These are phyloP conservation scores for Siderastrea radians DNA, from an alignment of 92 coral and sea anemone genomes.

Conservation along the genomic window DNA sequence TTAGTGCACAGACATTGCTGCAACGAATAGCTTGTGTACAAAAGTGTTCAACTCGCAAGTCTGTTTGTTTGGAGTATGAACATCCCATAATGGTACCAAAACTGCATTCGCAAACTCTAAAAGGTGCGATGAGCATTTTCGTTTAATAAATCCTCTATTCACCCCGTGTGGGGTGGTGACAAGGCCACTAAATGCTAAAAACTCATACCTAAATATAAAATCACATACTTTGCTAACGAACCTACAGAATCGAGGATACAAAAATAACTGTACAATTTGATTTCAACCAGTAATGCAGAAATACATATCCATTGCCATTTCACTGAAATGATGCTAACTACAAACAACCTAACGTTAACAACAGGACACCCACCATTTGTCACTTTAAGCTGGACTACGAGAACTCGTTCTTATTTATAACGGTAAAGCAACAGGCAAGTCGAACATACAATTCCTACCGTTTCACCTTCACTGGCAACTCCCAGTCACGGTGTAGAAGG, in stretches of 20 bases:
- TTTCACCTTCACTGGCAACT: too few species aligned
- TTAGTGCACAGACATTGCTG: too few species aligned
- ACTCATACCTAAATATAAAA: neutral
- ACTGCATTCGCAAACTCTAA: too few species aligned
- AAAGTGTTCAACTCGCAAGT: too few species aligned
- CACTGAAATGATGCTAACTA: neutral
- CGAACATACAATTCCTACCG: neutral
- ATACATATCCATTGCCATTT: neutral
- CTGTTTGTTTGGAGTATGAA: too few species aligned
- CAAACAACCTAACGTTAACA: neutral
- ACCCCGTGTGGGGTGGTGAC: neutral
- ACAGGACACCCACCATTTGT: neutral
- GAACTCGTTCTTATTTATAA: too few species aligned
- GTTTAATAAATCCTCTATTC: neutral
- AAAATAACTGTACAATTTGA: slow-evolving; percentile 25
- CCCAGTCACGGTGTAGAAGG: too few species aligned
- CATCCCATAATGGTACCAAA: too few species aligned
- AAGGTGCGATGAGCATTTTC: too few species aligned
- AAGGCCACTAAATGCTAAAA: neutral
- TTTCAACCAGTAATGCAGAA: neutral
- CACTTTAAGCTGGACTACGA: neutral
- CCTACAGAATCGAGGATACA: neutral
- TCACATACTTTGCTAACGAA: neutral
- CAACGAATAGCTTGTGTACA: too few species aligned
- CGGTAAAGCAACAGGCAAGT: neutral